These are phyloP conservation scores for Mythimna albipuncta DNA, from an alignment of 2,888 invertebrate genomes.

Conservation along the genomic window DNA sequence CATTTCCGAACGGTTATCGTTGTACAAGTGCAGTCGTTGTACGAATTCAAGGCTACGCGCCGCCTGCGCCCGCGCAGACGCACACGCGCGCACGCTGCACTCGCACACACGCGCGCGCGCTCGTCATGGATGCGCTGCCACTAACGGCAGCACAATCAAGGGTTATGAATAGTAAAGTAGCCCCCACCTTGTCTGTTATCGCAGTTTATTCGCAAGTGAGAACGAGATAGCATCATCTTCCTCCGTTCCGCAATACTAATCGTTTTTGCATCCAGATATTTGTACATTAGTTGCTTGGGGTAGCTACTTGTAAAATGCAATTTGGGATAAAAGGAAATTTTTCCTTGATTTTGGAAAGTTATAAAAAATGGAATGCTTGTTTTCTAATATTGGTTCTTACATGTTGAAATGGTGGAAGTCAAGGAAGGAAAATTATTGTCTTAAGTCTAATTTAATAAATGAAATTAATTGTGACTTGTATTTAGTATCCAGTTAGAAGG, in stretches of 20 bases:
- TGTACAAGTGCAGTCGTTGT: conserved; percentile 86
- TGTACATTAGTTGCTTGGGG: conserved; percentile 62
- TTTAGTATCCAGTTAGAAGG: not conserved
- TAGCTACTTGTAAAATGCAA: conserved; percentile 46
- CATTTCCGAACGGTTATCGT: conserved; percentile 77
- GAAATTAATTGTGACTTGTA: conserved; percentile 2
- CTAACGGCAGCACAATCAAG: conserved; percentile 67
- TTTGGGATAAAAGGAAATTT: conserved; percentile 46
- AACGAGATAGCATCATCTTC: conserved; percentile 51
- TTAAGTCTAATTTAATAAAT: not conserved
- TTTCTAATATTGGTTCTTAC: not conserved
- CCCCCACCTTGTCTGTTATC: conserved; percentile 56
- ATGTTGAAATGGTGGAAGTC: not conserved
- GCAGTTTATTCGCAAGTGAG: conserved; percentile 30
- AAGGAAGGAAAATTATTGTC: not conserved
- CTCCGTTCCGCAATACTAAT: conserved; percentile 58
- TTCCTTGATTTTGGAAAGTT: conserved; percentile 6
- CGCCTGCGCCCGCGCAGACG: conserved; percentile 66
- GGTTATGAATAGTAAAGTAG: conserved; percentile 66
- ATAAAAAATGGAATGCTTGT: not conserved
- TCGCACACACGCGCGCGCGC: conserved; percentile 20
- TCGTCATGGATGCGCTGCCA: conserved; percentile 62
- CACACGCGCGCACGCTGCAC: conserved; percentile 36
- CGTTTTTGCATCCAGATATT: conserved; percentile 65
- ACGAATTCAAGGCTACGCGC: conserved; percentile 84